Percentiles rank a stretch among this genome's conserved stretches.
These are phyloP conservation scores for Drosophila sulfurigaster DNA, from an alignment of 1,140 invertebrate species.

Conservation along the genomic window DNA sequence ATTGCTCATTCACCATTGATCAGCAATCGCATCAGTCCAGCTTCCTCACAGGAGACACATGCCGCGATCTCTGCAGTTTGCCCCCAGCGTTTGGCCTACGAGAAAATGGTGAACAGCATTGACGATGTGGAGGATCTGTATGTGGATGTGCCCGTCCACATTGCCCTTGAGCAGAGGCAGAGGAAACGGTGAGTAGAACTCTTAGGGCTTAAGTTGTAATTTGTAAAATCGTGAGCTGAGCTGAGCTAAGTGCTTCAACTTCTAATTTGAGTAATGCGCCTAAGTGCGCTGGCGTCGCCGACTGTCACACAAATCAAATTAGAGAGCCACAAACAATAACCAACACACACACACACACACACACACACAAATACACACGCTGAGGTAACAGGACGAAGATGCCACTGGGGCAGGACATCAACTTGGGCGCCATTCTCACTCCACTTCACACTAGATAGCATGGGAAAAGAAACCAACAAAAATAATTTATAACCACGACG, in stretches of 20 bases:
- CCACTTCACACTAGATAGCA: neutral
- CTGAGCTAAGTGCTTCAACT: neutral
- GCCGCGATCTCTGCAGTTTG: slow-evolving; percentile 40
- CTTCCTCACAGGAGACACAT: slow-evolving; percentile 25
- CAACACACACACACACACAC: slow-evolving; percentile 28
- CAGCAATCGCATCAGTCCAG: slow-evolving; percentile 58
- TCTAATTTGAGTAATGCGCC: slow-evolving; percentile 55
- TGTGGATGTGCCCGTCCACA: slow-evolving; percentile 77
- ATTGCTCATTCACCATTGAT: slow-evolving; percentile 58
- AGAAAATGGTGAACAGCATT: slow-evolving; percentile 70
- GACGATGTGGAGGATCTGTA: slow-evolving; percentile 82
- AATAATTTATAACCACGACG: slow-evolving; percentile 83
- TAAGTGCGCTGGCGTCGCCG: slow-evolving; percentile 77
- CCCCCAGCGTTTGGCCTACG: slow-evolving; percentile 59
- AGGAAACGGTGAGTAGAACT: slow-evolving; percentile 75
- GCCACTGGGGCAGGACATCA: slow-evolving; percentile 6
- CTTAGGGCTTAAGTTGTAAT: too few relatives aligned
- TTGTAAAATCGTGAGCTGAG: neutral
- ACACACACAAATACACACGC: neutral
- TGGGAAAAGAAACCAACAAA: slow-evolving; percentile 39
- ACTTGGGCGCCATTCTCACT: slow-evolving; percentile 18
- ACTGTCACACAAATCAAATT: slow-evolving; percentile 79
- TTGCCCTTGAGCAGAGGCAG: slow-evolving; percentile 73
- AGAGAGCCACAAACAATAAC: slow-evolving; percentile 66
- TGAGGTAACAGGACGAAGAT: slow-evolving; percentile 32